Conservation (phyloP, 1,140 invertebrate species). For the Ceratitis capitata region DNA sequence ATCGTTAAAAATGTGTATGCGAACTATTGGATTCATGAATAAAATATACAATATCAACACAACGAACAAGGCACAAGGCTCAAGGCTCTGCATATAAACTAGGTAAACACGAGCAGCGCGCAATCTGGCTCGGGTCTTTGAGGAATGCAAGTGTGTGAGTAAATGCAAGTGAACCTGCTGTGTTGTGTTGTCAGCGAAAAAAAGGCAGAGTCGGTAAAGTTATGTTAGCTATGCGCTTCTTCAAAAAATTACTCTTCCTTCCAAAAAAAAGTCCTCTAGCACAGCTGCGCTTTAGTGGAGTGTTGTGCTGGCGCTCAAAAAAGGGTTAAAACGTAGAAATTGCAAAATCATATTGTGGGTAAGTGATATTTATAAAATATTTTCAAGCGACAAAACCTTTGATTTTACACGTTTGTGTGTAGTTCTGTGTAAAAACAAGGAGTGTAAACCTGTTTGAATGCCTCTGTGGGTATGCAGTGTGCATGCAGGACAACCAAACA, state of each 20-base stretch:
- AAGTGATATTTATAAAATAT: slow-evolving; percentile 24
- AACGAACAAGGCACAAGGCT: no score
- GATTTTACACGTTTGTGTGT: neutral
- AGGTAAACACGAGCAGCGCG: neutral
- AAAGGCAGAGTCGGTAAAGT: neutral
- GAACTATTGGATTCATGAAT: neutral
- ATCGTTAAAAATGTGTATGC: neutral
- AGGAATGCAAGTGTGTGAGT: neutral
- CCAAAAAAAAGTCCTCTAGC: no score
- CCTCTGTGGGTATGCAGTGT: neutral
- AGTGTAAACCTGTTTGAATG: neutral
- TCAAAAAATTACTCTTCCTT: no score
- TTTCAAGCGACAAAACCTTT: neutral
- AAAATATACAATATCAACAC: neutral
- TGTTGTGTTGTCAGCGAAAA: neutral
- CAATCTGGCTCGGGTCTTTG: no score
- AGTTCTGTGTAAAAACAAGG: neutral
- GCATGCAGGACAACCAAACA: neutral
- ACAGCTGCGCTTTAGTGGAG: neutral
- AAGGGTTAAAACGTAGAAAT: neutral
- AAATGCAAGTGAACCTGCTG: neutral
- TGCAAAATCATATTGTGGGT: slow-evolving; percentile 35
- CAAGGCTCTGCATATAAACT: neutral
- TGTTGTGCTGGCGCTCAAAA: neutral
- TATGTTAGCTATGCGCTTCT: no score